phyloP scores from a whole-genome alignment of 2,888 invertebrate species.

The Tenthredo scrophulariae region DNA sequence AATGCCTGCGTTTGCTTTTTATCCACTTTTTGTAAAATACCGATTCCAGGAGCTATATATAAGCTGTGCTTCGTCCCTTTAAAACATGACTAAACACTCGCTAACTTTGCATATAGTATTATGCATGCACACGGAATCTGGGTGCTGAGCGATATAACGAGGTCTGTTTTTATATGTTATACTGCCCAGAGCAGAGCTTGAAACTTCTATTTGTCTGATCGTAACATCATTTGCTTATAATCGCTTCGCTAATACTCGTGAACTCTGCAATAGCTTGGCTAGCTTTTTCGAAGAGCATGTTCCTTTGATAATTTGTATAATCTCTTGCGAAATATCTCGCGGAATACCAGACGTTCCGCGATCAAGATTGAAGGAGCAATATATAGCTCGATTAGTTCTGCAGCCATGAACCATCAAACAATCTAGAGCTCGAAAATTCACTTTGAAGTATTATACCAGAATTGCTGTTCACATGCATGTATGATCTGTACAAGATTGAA shows the following conservation, averaged over 20 bases:
- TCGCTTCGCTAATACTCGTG: neutral
- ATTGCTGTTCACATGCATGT: neutral
- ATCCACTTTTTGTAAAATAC: neutral
- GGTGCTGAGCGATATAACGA: neutral
- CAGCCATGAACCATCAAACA: neutral
- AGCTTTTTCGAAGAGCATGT: neutral
- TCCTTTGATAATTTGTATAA: neutral
- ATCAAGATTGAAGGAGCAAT: slow-evolving; percentile 2
- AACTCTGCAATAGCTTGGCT: neutral
- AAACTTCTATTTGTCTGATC: neutral
- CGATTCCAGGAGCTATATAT: neutral
- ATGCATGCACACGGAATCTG: neutral
- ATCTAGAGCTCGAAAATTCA: neutral
- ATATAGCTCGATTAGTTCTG: neutral
- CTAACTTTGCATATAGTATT: neutral
- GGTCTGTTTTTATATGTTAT: neutral
- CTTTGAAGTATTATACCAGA: neutral
- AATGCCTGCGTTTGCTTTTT: neutral
- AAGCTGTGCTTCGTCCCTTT: neutral
- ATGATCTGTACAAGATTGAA: neutral
- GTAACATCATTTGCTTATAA: neutral
- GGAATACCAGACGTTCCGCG: neutral
- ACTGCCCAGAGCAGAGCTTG: neutral
- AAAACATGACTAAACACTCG: neutral
- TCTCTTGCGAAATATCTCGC: neutral